Conservation (phyloP, 2,113 vertebrate species). For the Rhadina sibilatrix region DNA sequence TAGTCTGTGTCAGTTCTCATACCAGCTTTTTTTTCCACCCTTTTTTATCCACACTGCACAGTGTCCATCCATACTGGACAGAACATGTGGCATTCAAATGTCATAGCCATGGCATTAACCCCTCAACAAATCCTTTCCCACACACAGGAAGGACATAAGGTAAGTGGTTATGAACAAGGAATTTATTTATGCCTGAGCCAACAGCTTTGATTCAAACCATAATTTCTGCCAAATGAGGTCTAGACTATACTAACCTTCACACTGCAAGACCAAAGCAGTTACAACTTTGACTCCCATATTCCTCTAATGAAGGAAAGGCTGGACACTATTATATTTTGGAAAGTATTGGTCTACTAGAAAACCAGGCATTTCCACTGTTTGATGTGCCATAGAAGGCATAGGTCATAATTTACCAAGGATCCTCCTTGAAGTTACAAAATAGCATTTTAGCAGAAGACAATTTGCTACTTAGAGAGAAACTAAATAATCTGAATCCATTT, state of each 20-base stretch:
- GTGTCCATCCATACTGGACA: not conserved
- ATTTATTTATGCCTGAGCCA: not conserved
- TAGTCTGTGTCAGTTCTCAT: not conserved
- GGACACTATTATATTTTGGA: not conserved
- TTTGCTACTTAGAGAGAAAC: not conserved
- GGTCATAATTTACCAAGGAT: not conserved
- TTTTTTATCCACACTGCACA: not conserved
- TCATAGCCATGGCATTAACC: not conserved
- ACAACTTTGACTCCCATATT: not conserved
- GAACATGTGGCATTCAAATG: accelerated
- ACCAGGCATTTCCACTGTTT: not conserved
- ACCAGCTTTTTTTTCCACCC: not conserved
- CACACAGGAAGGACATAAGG: not conserved
- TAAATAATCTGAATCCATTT: not conserved
- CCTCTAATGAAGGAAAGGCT: not conserved
- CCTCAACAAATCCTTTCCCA: not conserved
- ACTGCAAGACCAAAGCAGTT: not conserved
- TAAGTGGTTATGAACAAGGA: not conserved
- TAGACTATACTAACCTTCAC: not conserved
- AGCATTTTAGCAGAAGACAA: not conserved
- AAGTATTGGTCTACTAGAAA: not conserved
- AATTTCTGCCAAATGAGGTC: not conserved
- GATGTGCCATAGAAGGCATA: not conserved
- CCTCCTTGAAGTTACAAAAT: not conserved
- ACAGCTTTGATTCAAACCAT: not conserved